Evolutionary conservation across 2,797 vertebrate genomes (phyloP).

Genomic region (Oreortyx pictus): DNA sequence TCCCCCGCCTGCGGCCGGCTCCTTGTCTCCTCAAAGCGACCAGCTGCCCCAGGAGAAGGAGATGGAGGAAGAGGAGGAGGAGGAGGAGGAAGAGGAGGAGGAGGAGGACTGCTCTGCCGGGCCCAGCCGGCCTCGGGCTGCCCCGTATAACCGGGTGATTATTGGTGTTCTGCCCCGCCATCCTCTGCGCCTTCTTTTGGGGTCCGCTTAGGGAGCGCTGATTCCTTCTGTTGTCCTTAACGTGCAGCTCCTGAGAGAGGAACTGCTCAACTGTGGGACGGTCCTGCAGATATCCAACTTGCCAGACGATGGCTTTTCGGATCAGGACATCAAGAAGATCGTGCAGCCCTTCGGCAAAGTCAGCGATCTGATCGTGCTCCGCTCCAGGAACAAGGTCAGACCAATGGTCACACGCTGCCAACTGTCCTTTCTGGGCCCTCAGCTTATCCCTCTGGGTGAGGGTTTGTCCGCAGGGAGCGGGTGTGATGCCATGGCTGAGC

Average conservation of each 20-base stretch:
- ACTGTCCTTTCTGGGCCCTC: too few relatives aligned
- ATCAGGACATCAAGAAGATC: conserved; percentile 80
- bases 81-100: conserved; percentile 38
- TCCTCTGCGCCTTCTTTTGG: too few relatives aligned
- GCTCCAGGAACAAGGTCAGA: conserved; percentile 79
- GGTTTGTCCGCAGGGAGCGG: background rate
- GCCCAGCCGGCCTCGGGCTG: background rate
- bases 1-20: conserved; percentile 4
- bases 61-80: background rate
- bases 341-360: conserved; percentile 86
- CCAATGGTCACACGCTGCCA: too few relatives aligned
- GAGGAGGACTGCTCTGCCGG: background rate
- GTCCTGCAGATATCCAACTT: conserved; percentile 78
- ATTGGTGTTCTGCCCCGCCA: fast-evolving
- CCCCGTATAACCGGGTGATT: conserved; percentile 66
- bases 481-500: fast-evolving
- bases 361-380: conserved; percentile 82
- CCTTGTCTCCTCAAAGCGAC: conserved; percentile 21
- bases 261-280: conserved; percentile 66
- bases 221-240: too few relatives aligned
- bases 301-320: conserved; percentile 77
- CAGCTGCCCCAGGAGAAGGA: conserved; percentile 10
- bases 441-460: too few relatives aligned
- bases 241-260: conserved; percentile 69
- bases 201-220: background rate